Percentiles rank a stretch among this genome's conserved stretches.
Evolutionary conservation across 2,797 vertebrate genomes (phyloP).

Genomic region (Sebastes hubbsi): DNA sequence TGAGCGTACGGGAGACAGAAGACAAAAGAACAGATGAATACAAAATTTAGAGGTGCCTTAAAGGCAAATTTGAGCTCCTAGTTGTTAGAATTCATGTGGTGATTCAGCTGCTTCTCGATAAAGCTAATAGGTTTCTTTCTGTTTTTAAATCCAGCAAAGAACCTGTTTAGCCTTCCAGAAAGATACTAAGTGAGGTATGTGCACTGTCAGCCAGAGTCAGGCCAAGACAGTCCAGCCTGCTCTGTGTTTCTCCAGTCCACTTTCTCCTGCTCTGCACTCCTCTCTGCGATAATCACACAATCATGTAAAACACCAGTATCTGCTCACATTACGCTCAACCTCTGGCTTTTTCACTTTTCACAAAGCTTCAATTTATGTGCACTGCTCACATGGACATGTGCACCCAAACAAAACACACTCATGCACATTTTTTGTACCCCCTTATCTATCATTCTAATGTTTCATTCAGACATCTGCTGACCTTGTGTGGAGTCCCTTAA

Average conservation of each 20-base stretch:
- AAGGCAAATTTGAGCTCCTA: background rate
- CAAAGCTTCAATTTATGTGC: background rate
- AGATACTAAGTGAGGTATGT: constrained; percentile 58
- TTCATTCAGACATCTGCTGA: constrained; percentile 9
- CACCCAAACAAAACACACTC: constrained; percentile 6
- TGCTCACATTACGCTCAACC: constrained; percentile 16
- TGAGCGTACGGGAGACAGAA: background rate
- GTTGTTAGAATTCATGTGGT: background rate
- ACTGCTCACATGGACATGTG: background rate
- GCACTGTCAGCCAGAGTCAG: constrained; percentile 32
- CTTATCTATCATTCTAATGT: constrained; percentile 1
- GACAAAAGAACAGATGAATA: background rate
- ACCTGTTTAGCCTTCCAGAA: constrained; percentile 31
- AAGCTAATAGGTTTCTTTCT: constrained; percentile 33
- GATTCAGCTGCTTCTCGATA: background rate
- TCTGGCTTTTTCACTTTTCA: constrained; percentile 5
- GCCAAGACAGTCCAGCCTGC: constrained; percentile 7
- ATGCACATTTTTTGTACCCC: constrained; percentile 9
- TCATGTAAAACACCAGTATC: constrained; percentile 14
- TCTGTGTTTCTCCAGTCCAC: constrained; percentile 8
- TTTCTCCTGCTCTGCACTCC: constrained; percentile 5
- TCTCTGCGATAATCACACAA: background rate
- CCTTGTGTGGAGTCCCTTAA: constrained; percentile 1
- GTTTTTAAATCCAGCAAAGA: constrained; percentile 49
- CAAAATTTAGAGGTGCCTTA: background rate